These are phyloP conservation scores for Microcaecilia unicolor DNA, from an alignment of 2,797 vertebrate species.

Conservation along the genomic window DNA sequence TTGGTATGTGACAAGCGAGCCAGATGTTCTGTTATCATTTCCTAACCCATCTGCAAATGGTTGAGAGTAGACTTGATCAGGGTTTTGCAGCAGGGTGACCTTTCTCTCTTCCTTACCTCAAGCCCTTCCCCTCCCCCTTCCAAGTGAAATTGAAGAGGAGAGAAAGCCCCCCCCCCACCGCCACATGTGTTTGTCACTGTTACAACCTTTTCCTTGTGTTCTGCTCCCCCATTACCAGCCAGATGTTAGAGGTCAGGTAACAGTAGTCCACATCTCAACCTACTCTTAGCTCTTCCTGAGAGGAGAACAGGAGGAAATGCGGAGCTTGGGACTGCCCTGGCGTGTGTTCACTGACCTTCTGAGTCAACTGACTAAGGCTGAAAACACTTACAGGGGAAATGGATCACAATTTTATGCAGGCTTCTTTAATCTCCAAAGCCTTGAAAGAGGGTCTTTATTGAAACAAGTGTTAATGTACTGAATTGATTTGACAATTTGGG, in stretches of 20 bases:
- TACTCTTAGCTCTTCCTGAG: conserved; percentile 28
- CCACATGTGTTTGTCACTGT: conserved; percentile 35
- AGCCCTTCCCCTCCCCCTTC: conserved; percentile 30
- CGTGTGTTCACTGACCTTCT: conserved; percentile 45
- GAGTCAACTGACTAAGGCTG: conserved; percentile 44
- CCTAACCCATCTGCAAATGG: conserved; percentile 51
- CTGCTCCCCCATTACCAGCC: conserved; percentile 20
- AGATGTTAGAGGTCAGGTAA: conserved; percentile 47
- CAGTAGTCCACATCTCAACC: background rate
- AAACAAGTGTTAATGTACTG: too few relatives aligned
- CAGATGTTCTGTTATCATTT: conserved; percentile 28
- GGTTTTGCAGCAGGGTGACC: conserved; percentile 42
- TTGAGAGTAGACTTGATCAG: conserved; percentile 44
- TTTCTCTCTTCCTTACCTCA: conserved; percentile 39
- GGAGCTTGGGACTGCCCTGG: conserved; percentile 6
- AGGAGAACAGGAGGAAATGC: too few relatives aligned
- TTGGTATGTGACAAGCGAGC: conserved; percentile 10
- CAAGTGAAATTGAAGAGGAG: conserved; percentile 44
- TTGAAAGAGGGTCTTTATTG: too few relatives aligned
- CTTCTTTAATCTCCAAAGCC: conserved; percentile 39
- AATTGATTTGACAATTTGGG: too few relatives aligned
- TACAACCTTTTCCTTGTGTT: conserved; percentile 18
- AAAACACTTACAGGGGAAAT: conserved; percentile 56
- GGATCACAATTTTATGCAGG: conserved; percentile 48
- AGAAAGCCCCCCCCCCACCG: conserved; percentile 27